Evolutionary conservation across 2,797 vertebrate species (phyloP).

Genomic region (Mormyrops attenuatus): DNA sequence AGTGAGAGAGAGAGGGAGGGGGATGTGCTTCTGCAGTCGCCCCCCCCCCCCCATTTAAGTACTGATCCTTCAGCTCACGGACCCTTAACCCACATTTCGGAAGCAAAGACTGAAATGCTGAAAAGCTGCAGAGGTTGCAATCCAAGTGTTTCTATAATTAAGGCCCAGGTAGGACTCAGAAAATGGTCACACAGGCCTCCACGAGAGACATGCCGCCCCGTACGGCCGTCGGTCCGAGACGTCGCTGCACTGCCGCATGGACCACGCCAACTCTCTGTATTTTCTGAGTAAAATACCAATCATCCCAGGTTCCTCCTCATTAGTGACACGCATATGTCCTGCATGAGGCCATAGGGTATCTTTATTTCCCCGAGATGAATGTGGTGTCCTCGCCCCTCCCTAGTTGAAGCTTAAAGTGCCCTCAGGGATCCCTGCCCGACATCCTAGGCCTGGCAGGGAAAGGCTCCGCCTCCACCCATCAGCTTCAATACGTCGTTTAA

Average conservation of each 20-base stretch:
- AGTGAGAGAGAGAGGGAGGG: background rate
- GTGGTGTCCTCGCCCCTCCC: background rate
- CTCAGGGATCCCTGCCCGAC: background rate
- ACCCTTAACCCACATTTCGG: background rate
- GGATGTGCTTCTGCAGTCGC: background rate
- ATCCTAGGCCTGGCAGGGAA: background rate
- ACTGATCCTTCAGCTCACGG: background rate
- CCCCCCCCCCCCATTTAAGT: background rate
- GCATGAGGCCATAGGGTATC: background rate
- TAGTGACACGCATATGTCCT: background rate
- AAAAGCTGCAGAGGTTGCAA: background rate
- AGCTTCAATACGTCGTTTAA: background rate
- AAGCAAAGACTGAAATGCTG: background rate
- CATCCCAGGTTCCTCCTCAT: background rate
- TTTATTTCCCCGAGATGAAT: background rate
- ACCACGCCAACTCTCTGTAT: background rate
- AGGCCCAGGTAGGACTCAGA: background rate
- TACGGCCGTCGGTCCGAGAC: background rate
- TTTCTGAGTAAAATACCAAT: background rate
- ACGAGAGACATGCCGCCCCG: background rate
- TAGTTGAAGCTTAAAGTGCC: background rate
- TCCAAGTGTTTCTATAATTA: background rate
- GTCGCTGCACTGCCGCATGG: background rate
- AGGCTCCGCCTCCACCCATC: background rate
- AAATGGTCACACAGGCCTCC: background rate